These are phyloP conservation scores for Epistrophe grossulariae DNA, from an alignment of 2,888 invertebrate genomes.

Conservation along the genomic window DNA sequence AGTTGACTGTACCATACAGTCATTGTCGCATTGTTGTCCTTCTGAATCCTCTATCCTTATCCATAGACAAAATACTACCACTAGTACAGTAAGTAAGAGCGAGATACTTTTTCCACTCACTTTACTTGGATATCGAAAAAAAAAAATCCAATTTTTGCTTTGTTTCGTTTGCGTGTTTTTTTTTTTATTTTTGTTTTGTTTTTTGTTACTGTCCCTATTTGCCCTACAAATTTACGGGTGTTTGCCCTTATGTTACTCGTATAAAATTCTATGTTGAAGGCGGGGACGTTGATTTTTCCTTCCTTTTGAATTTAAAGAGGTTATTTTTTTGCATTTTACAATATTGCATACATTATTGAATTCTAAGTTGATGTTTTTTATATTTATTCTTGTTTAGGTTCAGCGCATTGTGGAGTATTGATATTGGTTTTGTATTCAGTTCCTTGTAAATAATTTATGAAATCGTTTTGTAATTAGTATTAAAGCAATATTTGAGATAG, in stretches of 20 bases:
- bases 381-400: neutral
- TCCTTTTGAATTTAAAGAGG: conserved; percentile 34
- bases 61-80: conserved; percentile 59
- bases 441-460: too few species aligned
- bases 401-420: neutral
- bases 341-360: conserved; percentile 13
- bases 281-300: conserved; percentile 40
- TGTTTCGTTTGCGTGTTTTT: conserved; percentile 3
- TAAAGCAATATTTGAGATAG: too few species aligned
- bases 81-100: conserved; percentile 46
- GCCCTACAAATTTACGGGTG: conserved; percentile 60
- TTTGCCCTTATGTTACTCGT: conserved; percentile 51
- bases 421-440: neutral
- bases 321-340: neutral
- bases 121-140: conserved; percentile 43
- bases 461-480: too few species aligned
- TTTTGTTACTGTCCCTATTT: conserved; percentile 23
- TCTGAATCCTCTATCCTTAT: conserved; percentile 11
- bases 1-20: conserved; percentile 26
- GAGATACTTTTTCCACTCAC: conserved; percentile 51
- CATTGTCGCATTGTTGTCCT: conserved; percentile 56
- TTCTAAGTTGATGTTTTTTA: conserved; percentile 12
- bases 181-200: neutral
- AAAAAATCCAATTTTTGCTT: neutral
- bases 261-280: conserved; percentile 54